Conservation (phyloP, 2,113 vertebrate species). For the Forbesichthys papilliferus region DNA sequence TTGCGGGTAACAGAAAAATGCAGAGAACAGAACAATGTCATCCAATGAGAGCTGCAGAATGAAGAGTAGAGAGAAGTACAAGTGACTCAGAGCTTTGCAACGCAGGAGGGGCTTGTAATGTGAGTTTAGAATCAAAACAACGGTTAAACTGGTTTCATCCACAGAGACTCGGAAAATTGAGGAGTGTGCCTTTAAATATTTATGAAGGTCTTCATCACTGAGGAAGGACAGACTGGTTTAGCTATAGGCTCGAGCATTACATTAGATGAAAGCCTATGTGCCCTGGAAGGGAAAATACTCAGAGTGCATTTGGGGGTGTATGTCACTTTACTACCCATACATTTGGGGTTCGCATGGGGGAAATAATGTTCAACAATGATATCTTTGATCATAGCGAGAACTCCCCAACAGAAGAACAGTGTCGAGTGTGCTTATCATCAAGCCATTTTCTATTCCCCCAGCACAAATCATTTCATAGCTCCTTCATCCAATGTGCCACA, state of each 20-base stretch:
- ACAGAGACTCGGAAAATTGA: not conserved
- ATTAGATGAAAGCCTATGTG: slow-evolving; percentile 53
- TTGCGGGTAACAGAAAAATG: no score
- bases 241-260: slow-evolving; percentile 30
- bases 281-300: slow-evolving; percentile 64
- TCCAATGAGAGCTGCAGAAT: no score
- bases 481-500: slow-evolving; percentile 85
- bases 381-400: slow-evolving; percentile 92
- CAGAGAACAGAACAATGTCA: no score
- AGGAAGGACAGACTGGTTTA: slow-evolving; percentile 50
- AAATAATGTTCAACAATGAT: slow-evolving; percentile 89
- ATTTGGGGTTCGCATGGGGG: slow-evolving; percentile 81
- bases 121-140: not conserved
- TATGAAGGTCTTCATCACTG: slow-evolving; percentile 17
- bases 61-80: no score
- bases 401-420: slow-evolving; percentile 82
- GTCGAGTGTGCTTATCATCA: slow-evolving; percentile 92
- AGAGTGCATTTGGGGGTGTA: slow-evolving; percentile 67
- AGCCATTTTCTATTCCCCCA: slow-evolving; percentile 87
- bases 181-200: no score
- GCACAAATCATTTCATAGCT: slow-evolving; percentile 93
- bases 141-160: not conserved
- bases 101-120: not conserved
- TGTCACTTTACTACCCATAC: slow-evolving; percentile 84
- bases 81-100: no score